Conservation (phyloP, 2,113 vertebrate genomes). For the Camelus bactrianus region DNA sequence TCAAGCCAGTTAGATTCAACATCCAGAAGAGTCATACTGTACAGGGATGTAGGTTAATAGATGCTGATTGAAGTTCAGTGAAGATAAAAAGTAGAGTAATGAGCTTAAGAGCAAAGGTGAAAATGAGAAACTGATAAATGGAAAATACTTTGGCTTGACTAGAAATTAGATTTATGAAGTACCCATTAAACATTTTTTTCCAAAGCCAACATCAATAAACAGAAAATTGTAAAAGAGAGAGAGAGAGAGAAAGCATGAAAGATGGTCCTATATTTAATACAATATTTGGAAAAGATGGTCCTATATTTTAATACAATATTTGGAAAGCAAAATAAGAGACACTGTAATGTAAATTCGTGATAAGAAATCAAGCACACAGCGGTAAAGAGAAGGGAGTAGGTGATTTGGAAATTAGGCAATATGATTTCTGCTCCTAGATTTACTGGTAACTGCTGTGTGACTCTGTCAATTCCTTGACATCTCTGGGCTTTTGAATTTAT, state of each 20-base stretch:
- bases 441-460: not conserved
- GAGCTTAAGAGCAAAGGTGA: slow-evolving; percentile 53
- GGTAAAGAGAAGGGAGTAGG: not conserved
- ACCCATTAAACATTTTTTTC: slow-evolving; percentile 33
- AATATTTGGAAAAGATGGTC: too few relatives aligned
- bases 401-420: not conserved
- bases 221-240: not conserved
- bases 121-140: slow-evolving; percentile 74
- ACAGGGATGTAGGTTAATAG: not conserved
- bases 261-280: too few relatives aligned
- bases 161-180: slow-evolving; percentile 74
- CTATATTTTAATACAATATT: not conserved
- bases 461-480: not conserved
- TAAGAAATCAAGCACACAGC: not conserved
- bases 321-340: not conserved
- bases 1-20: not conserved
- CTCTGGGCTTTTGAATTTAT: not conserved
- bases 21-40: not conserved
- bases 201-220: not conserved
- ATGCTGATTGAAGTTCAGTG: slow-evolving; percentile 53
- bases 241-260: not conserved
- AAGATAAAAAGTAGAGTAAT: slow-evolving; percentile 68
- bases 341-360: not conserved
- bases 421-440: not conserved
- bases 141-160: slow-evolving; percentile 68